A percentile compares a stretch with the other conserved stretches of the same genome.
These are phyloP conservation scores for Dendrocincla fuliginosa DNA, from an alignment of 2,797 vertebrate species.

Conservation along the genomic window DNA sequence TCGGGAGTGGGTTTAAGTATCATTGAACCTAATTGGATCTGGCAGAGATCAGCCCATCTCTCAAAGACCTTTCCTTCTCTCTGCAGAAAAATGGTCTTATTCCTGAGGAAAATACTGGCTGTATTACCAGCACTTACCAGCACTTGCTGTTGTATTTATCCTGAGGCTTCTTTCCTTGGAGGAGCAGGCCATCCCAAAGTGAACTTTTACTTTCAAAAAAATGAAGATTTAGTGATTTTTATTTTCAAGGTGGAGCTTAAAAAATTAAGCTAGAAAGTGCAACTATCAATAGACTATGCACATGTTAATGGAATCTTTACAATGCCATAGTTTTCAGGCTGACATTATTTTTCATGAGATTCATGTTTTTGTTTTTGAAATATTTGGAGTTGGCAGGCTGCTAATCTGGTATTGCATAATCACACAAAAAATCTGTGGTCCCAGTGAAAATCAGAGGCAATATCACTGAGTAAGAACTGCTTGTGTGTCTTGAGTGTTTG, in stretches of 20 bases:
- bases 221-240: background rate
- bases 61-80: background rate
- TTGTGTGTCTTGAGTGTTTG: background rate
- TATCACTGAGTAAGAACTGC: background rate
- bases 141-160: background rate
- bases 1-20: background rate
- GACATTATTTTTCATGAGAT: background rate
- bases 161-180: background rate
- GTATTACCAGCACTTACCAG: background rate
- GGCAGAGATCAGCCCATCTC: background rate
- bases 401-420: background rate
- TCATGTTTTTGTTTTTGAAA: background rate
- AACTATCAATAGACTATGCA: background rate
- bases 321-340: background rate
- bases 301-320: background rate
- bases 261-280: background rate
- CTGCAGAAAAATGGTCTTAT: background rate
- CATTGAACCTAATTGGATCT: background rate
- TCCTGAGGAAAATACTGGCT: background rate
- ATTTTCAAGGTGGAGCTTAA: background rate
- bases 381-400: background rate
- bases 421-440: background rate
- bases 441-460: background rate
- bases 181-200: background rate
- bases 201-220: background rate